Percentiles rank a stretch among this genome's conserved stretches.
Conservation (phyloP, 2,797 vertebrate species). For the Clarias pachynema region DNA sequence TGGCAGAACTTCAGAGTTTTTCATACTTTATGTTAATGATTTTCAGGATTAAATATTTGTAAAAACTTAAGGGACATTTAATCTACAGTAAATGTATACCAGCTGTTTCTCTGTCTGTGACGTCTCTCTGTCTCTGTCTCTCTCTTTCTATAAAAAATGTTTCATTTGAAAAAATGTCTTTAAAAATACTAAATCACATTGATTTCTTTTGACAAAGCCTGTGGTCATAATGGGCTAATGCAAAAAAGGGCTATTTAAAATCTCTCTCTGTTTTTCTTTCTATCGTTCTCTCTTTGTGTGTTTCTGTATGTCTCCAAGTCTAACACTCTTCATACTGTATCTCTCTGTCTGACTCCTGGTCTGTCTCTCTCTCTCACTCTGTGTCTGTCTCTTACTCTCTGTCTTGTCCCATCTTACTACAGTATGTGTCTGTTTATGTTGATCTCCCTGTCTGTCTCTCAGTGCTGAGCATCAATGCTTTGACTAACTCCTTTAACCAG, state of each 20-base stretch:
- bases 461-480: constrained; percentile 50
- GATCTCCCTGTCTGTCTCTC: neutral
- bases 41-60: neutral
- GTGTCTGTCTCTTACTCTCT: neutral
- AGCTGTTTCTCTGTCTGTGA: neutral
- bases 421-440: neutral
- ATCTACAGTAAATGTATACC: neutral
- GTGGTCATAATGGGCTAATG: too few relatives aligned
- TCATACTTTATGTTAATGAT: neutral
- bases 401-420: neutral
- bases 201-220: too few relatives aligned
- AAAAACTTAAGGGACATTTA: neutral
- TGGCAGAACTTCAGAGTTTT: neutral
- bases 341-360: neutral
- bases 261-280: constrained; percentile 23
- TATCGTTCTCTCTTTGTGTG: neutral
- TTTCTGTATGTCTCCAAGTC: neutral
- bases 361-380: neutral
- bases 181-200: neutral
- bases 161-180: too few relatives aligned
- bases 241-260: neutral
- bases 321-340: neutral
- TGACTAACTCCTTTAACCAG: constrained; percentile 62
- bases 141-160: neutral
- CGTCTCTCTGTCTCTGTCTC: neutral